These are phyloP conservation scores for Aphelinus atriplicis DNA, from an alignment of 1,140 invertebrate species.

Conservation along the genomic window DNA sequence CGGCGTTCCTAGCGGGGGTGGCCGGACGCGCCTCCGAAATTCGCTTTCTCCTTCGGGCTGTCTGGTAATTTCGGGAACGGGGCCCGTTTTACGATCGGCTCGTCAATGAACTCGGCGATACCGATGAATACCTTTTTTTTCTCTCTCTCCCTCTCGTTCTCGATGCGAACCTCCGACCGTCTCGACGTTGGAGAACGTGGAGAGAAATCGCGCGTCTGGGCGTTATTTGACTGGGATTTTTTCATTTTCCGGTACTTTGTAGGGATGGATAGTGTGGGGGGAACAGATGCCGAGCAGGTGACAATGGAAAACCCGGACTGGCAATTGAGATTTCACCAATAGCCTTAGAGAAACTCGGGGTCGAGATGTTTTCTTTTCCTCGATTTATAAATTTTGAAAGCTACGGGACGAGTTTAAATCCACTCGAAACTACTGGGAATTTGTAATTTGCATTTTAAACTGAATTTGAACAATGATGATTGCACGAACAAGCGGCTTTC, in stretches of 20 bases:
- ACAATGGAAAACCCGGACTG: no score
- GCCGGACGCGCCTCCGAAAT: constrained; percentile 35
- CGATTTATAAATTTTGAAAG: no score
- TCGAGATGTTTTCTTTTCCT: no score
- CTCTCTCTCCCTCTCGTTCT: background rate
- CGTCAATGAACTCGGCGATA: constrained; percentile 50
- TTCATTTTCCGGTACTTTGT: background rate
- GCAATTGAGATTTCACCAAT: no score
- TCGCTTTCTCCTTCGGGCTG: constrained; percentile 48
- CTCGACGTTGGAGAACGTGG: background rate
- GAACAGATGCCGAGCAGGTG: no score
- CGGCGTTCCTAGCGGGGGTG: constrained; percentile 22
- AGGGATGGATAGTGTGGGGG: no score
- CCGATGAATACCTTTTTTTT: constrained; percentile 33
- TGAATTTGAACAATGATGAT: no score
- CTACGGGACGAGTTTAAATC: no score
- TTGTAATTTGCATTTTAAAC: no score
- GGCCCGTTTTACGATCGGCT: constrained; percentile 50
- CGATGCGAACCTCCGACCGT: constrained; percentile 17
- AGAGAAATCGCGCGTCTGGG: background rate
- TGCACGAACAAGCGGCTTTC: no score
- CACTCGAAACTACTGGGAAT: no score
- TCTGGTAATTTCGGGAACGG: constrained; percentile 38
- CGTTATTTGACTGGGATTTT: background rate
- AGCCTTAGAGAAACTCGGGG: no score